A percentile compares a stretch with the other conserved stretches of the same genome.
Evolutionary conservation across 2,113 vertebrate species (phyloP).

Genomic region (Cheilinus undulatus): DNA sequence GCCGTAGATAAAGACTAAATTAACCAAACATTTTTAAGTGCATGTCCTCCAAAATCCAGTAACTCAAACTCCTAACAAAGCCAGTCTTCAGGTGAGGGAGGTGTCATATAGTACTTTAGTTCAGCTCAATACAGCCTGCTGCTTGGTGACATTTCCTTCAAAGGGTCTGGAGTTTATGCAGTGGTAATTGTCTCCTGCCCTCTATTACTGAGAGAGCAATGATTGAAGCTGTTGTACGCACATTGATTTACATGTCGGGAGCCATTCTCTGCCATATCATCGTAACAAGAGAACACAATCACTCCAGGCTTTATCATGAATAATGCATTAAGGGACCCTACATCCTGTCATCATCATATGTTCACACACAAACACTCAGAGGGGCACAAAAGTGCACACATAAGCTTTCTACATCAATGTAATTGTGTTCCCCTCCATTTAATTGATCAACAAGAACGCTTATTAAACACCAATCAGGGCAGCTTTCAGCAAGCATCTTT

Average conservation of each 20-base stretch:
- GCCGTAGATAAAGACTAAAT: neutral
- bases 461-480: constrained; percentile 63
- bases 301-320: constrained; percentile 68
- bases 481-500: neutral
- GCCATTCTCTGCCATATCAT: constrained; percentile 52
- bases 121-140: constrained; percentile 24
- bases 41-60: neutral
- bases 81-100: constrained; percentile 17
- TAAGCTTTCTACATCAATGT: constrained; percentile 31
- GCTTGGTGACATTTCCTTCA: constrained; percentile 68
- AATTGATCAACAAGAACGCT: constrained; percentile 67
- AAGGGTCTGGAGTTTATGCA: constrained; percentile 55
- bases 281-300: constrained; percentile 65
- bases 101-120: constrained; percentile 20
- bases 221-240: constrained; percentile 67
- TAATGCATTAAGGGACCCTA: constrained; percentile 66
- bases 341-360: constrained; percentile 48
- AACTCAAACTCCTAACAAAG: constrained; percentile 30
- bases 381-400: constrained; percentile 24
- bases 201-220: constrained; percentile 63
- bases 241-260: constrained; percentile 70
- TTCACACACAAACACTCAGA: constrained; percentile 16
- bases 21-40: neutral
- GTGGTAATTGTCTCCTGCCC: constrained; percentile 73
- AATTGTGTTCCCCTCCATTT: constrained; percentile 48